Base-by-base conservation (phyloP, 2,888 invertebrate species). In the Seladonia tumulorum region DNA sequence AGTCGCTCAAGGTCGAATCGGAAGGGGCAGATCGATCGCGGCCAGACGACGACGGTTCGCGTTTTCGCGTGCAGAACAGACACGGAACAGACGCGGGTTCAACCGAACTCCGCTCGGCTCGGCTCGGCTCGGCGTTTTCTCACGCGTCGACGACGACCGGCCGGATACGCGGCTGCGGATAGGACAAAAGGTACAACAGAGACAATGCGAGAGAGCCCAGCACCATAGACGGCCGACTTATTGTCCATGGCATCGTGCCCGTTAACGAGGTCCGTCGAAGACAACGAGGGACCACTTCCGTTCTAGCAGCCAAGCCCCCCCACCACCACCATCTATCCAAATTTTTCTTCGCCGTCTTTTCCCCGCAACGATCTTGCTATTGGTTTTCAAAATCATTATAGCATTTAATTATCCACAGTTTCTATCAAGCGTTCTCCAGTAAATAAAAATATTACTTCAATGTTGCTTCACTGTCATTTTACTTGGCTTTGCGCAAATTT, bases 211-310 rank as follows among this genome's bases (percentile, higher is more conserved):
- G 22, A 18, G 35, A 53, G 66, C 73, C 45, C 66, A 76, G 77
- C 66, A 66, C 74, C 70, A 35, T 78, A 77, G 84, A 76, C 82
- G 85, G 76, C 76, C 73, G 75, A 85, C 80, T 89, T 88, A 89
- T 89, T 88, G 88, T 90, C 85, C 66, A 71, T 76, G 82, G 45
- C 85, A 87, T 85, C 85, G 83, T 72, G 81, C 47, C 82, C 82
- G 82, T 88, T 90, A 90, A 89, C 87, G 88, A 90, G 88, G 68
- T 78, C 80, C 87, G 82, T 85, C 90, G 79, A 87, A 77, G 79
- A 88, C 87, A 82, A 88, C 83, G 75, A 82, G 76, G 66, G 49
- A n/a, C 90, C 85, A 68, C 87, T 90, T 90, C 89, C 89, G 90
- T 82, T 57, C 87, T 63, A 14, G 29, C 63, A 25, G 29, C 63